phyloP scores from a whole-genome alignment of 2,797 vertebrate genomes.

The Myotis vivesi region DNA sequence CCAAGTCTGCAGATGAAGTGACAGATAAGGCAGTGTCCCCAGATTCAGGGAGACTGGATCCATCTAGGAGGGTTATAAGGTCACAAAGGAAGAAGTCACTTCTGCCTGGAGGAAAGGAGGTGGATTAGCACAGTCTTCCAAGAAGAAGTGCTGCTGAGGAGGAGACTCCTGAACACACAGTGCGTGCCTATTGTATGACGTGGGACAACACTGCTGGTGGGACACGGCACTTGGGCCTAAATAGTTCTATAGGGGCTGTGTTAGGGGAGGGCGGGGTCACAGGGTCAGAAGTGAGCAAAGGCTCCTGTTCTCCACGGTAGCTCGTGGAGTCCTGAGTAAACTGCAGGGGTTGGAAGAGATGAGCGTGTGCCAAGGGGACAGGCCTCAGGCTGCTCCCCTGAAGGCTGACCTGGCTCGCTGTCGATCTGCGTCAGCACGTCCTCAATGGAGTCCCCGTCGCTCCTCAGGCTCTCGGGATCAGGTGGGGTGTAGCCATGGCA shows the following conservation, averaged over 20 bases:
- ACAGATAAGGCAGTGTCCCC: background rate
- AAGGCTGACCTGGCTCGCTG: constrained; percentile 90
- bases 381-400: too few relatives aligned
- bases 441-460: constrained; percentile 94
- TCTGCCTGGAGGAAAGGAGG: background rate
- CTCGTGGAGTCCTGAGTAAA: background rate
- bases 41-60: background rate
- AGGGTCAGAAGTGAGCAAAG: background rate
- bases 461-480: constrained; percentile 89
- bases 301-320: background rate
- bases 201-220: background rate
- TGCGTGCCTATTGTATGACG: background rate
- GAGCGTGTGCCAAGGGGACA: background rate
- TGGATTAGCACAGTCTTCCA: background rate
- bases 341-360: background rate
- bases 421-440: constrained; percentile 98
- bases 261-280: too few relatives aligned
- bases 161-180: background rate
- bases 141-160: background rate
- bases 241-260: background rate
- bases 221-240: background rate
- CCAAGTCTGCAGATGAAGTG: background rate
- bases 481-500: constrained; percentile 95
- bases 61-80: too few relatives aligned
- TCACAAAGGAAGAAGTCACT: background rate